phyloP scores from a whole-genome alignment of 2,797 vertebrate species.

The Emydoidea blandingii region DNA sequence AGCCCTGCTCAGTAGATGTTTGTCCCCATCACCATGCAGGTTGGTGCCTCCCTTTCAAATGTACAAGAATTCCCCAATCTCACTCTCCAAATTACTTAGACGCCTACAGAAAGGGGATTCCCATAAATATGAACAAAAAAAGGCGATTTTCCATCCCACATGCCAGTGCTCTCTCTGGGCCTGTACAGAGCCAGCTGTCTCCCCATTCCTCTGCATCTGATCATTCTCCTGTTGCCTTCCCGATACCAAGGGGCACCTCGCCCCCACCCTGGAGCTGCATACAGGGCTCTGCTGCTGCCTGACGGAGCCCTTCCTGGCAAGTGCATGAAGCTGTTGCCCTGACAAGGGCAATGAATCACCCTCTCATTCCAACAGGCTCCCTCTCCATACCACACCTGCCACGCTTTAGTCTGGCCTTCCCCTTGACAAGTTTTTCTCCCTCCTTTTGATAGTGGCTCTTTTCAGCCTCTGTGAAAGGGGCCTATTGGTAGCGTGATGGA shows the following conservation, averaged over 20 bases:
- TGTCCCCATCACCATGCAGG: rapidly evolving
- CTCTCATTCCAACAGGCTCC: constrained; percentile 44
- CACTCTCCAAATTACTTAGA: rapidly evolving
- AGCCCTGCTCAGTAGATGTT: rapidly evolving
- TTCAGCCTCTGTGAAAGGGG: constrained; percentile 84
- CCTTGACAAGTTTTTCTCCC: constrained; percentile 83
- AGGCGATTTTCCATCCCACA: rapidly evolving
- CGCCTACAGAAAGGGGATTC: neutral
- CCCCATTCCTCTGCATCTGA: neutral
- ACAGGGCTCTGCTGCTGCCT: neutral
- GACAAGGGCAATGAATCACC: constrained; percentile 57
- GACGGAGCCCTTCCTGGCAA: rapidly evolving
- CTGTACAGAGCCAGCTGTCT: neutral
- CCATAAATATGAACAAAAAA: neutral
- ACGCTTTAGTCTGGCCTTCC: constrained; percentile 83
- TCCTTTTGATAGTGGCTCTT: constrained; percentile 79
- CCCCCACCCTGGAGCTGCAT: neutral
- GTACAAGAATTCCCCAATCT: rapidly evolving
- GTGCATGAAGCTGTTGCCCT: neutral
- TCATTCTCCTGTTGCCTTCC: neutral
- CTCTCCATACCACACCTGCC: constrained; percentile 87
- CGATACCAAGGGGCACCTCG: neutral
- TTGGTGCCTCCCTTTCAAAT: neutral
- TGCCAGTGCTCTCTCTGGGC: rapidly evolving
- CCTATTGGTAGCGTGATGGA: constrained; percentile 83